phyloP scores from a whole-genome alignment of 1,140 invertebrate genomes.

The Pseudomyrmex cubaensis region DNA sequence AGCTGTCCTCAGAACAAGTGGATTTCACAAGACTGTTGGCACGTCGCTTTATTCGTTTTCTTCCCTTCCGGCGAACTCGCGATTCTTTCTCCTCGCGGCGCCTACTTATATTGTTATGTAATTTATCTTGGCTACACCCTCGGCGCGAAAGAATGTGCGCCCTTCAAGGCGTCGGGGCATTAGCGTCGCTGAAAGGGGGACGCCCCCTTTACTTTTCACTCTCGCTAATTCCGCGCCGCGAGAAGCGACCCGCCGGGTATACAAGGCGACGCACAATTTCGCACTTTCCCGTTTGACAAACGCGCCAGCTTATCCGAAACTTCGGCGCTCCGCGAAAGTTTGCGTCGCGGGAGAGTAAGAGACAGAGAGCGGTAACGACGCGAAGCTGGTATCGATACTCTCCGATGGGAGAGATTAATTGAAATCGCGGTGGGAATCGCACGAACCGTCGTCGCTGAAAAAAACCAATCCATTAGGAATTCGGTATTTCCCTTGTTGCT shows the following conservation, averaged over 20 bases:
- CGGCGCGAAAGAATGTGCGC: conserved; percentile 74
- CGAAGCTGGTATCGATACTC: conserved; percentile 52
- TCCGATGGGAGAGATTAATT: conserved; percentile 59
- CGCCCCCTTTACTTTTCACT: conserved; percentile 82
- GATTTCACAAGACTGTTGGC: conserved; percentile 65
- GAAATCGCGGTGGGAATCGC: conserved; percentile 54
- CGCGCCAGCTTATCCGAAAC: conserved; percentile 56
- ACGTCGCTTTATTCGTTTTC: conserved; percentile 67
- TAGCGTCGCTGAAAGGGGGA: conserved; percentile 74
- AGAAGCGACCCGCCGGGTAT: conserved; percentile 37
- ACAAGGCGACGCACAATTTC: conserved; percentile 43
- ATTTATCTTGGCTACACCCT: conserved; percentile 81
- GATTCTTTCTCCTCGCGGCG: conserved; percentile 69
- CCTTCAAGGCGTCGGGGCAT: conserved; percentile 73
- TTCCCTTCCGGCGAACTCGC: conserved; percentile 62
- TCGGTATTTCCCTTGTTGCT: conserved; percentile 34
- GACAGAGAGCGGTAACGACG: conserved; percentile 23
- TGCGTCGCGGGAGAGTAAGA: background rate
- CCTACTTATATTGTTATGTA: conserved; percentile 83
- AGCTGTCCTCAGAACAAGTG: conserved; percentile 54
- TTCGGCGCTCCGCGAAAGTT: conserved; percentile 30
- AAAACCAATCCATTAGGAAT: conserved; percentile 58
- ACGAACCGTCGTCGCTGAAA: conserved; percentile 33
- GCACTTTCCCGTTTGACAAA: conserved; percentile 58
- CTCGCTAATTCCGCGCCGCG: conserved; percentile 81